These are phyloP conservation scores for Podarcis raffonei DNA, from an alignment of 2,113 vertebrate species.

Conservation along the genomic window DNA sequence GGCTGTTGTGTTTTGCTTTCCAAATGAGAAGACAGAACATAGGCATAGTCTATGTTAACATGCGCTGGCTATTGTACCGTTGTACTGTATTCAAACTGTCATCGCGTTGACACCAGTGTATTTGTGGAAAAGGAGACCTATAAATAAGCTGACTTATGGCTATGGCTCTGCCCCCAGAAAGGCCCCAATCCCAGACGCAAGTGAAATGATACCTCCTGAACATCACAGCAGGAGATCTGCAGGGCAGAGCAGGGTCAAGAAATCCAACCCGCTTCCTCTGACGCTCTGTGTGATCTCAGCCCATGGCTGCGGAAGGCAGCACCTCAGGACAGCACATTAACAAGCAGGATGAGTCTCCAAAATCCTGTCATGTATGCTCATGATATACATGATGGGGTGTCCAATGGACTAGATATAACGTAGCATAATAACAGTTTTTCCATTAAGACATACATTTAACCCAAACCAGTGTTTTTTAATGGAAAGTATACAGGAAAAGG, in stretches of 20 bases:
- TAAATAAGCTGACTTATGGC: background rate
- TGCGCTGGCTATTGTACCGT: background rate
- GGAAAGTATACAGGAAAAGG: background rate
- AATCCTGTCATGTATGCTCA: background rate
- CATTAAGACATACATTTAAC: background rate
- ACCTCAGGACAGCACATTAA: background rate
- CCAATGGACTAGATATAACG: background rate
- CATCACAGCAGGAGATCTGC: background rate
- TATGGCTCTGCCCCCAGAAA: background rate
- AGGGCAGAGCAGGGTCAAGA: background rate
- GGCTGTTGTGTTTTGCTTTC: background rate
- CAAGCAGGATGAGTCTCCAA: background rate
- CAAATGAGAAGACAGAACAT: background rate
- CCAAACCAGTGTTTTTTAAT: background rate
- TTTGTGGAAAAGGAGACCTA: background rate
- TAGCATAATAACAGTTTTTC: background rate
- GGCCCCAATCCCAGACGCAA: background rate
- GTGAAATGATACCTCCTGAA: slow-evolving; percentile 8
- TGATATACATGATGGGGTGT: too few species aligned
- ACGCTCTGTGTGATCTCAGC: background rate
- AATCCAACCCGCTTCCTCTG: background rate
- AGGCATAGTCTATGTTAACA: background rate
- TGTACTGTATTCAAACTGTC: background rate
- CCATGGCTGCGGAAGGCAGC: background rate
- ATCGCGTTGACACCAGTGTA: background rate